phyloP scores from a whole-genome alignment of 2,797 vertebrate genomes.

The Scolopax rusticola region DNA sequence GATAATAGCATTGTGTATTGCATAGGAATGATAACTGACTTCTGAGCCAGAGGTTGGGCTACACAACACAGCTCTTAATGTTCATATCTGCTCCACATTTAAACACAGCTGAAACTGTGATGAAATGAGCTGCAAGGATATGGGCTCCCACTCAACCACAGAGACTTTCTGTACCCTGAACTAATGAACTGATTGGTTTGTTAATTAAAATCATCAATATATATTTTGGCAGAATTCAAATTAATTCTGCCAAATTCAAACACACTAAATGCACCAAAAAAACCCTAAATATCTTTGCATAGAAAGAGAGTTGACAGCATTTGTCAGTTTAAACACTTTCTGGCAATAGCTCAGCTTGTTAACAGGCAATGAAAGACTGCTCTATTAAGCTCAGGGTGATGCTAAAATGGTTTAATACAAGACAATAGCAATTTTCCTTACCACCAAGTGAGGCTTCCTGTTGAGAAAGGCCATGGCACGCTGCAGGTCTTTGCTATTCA shows the following conservation, averaged over 20 bases:
- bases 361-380: constrained; percentile 74
- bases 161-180: background rate
- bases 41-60: background rate
- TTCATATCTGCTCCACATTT: background rate
- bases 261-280: background rate
- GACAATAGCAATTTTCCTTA: constrained; percentile 71
- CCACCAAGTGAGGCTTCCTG: constrained; percentile 78
- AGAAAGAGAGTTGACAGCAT: constrained; percentile 53
- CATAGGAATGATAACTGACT: background rate
- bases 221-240: constrained; percentile 53
- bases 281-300: background rate
- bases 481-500: constrained; percentile 62
- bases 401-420: constrained; percentile 62
- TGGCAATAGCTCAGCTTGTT: constrained; percentile 70
- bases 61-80: fast-evolving
- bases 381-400: constrained; percentile 70
- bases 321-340: constrained; percentile 70
- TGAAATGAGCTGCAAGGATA: background rate
- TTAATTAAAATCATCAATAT: constrained; percentile 25
- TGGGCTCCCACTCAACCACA: background rate
- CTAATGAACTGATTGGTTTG: background rate
- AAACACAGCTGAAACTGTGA: background rate
- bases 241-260: background rate
- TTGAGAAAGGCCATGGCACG: constrained; percentile 72
- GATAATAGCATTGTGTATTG: background rate